Conservation (phyloP, 2,113 vertebrate species). For the Hirundichthys speculiger region DNA sequence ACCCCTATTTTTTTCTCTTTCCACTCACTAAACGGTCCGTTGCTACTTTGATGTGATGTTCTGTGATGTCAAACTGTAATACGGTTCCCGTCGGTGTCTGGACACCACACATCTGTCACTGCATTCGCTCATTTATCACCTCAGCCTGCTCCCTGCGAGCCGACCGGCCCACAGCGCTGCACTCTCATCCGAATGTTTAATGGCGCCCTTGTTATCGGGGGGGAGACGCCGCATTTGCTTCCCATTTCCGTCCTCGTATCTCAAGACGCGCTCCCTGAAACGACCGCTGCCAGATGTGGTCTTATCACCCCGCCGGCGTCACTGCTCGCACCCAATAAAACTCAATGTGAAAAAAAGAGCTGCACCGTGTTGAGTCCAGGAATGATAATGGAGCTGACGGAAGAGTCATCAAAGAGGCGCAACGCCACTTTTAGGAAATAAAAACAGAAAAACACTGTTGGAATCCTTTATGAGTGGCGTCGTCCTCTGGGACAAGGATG, state of each 20-base stretch:
- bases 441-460: too few species aligned
- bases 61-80: neutral
- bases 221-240: constrained; percentile 1
- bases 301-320: constrained; percentile 12
- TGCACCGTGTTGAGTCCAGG: constrained; percentile 1
- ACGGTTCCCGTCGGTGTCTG: neutral
- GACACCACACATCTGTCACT: constrained; percentile 13
- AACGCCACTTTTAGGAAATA: neutral
- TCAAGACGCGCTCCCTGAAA: constrained; percentile 29
- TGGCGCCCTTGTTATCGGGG: constrained; percentile 23
- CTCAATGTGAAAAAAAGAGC: neutral
- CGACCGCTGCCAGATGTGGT: constrained; percentile 17
- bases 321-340: constrained; percentile 8
- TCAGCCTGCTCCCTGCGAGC: neutral
- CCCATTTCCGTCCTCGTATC: constrained; percentile 29
- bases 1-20: too few species aligned
- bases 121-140: constrained; percentile 30
- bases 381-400: neutral
- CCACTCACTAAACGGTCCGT: neutral
- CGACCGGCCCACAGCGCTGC: constrained; percentile 5
- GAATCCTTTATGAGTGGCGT: too few species aligned
- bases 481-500: too few species aligned
- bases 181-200: constrained; percentile 1
- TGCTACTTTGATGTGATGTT: neutral
- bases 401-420: neutral